Base-by-base conservation (phyloP, 2,797 vertebrate genomes). In the Lophius americanus region DNA sequence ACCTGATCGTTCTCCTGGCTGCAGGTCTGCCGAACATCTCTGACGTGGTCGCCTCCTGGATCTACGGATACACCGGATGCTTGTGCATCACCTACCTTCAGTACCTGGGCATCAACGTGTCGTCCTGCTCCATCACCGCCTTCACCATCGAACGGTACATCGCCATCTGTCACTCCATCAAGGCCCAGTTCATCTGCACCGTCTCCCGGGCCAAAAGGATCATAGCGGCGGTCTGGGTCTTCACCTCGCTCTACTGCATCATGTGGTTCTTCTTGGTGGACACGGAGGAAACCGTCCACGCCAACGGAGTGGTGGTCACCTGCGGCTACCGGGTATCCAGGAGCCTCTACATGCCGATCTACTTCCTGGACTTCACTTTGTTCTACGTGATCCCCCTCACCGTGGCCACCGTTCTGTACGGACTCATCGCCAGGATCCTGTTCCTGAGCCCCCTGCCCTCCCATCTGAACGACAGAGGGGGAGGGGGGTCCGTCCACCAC, bases 261-360 rank as follows among this genome's bases (percentile, higher is more conserved):
- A 94, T 96, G 93, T 97, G 96, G 96, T 96, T 96, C 90, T 96
- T 97, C 84, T 86, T 97, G 33, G 96, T 95, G 85, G 95, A 96
- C 89, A 95, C 89, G 0, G 85, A 93, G 3, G 93, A 96, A 74
- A 93, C 90, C 4, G 85, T 86, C 73, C 96, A 95, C 14, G 75
- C 82, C 3, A 93, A 96, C 0, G 95, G 96, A 2, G 89, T 93
- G 11, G 92, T 94, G 56, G 93, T 95, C 73, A 94, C 79, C 14
- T 95, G 96, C 4, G 95, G 94, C 81, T 96, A 96, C 82, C 93
- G 94, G 0, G 93, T 95, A 64, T 95, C 95, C 42, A 92, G 95
- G 65, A 94, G 89, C 75, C 94, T 96, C 69, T 97, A 96, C 79
- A 93, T 95, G 94, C 96, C 96, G 0, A 93, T 97, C 78, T 96